Conservation (phyloP, 2,888 invertebrate genomes). For the Nemotelus nigrinus region DNA sequence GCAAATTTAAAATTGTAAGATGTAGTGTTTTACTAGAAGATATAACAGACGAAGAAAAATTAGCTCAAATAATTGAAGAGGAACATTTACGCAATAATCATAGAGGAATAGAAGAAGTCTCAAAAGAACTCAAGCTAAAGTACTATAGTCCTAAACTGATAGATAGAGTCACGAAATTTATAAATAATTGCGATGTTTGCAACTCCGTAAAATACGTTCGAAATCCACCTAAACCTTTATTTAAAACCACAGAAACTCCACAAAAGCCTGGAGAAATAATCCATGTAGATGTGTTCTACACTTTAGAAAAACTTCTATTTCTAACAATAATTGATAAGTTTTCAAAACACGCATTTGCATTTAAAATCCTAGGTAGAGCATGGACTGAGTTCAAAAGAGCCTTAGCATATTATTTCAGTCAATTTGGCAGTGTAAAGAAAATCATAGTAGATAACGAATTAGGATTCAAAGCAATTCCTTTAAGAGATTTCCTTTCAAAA, state of each 20-base stretch:
- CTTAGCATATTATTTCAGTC: neutral
- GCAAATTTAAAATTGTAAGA: neutral
- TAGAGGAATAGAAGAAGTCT: constrained; percentile 19
- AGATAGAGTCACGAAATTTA: neutral
- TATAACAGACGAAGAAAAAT: neutral
- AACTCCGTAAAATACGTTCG: neutral
- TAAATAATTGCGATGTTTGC: constrained; percentile 34
- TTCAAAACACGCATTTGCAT: constrained; percentile 1
- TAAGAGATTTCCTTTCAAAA: neutral
- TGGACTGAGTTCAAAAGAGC: neutral
- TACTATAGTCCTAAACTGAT: neutral
- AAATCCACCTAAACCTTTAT: constrained; percentile 40
- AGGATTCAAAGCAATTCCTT: neutral
- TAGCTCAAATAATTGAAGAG: constrained; percentile 1
- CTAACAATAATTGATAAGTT: constrained; percentile 25
- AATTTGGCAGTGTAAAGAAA: neutral
- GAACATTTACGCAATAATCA: constrained; percentile 46
- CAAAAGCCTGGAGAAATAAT: constrained; percentile 52
- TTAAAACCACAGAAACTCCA: constrained; percentile 50
- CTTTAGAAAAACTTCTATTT: neutral
- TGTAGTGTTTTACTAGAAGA: neutral
- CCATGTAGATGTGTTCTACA: constrained; percentile 49
- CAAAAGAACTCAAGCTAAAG: neutral
- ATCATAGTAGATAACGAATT: constrained; percentile 13
- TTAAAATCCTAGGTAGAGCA: neutral